Conservation (phyloP, 2,113 vertebrate species). For the Isichthys henryi region DNA sequence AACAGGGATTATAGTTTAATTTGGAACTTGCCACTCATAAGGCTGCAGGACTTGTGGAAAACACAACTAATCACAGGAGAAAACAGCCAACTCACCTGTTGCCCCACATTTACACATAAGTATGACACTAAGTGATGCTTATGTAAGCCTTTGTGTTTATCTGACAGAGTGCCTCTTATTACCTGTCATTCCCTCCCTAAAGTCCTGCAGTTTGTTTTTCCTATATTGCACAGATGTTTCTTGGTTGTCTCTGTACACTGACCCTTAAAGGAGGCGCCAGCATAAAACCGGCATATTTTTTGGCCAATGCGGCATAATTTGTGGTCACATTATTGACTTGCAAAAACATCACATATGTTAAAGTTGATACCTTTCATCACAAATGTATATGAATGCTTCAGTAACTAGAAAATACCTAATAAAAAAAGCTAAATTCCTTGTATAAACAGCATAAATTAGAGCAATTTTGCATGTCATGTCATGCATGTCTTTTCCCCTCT, state of each 20-base stretch:
- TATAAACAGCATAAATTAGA: slow-evolving; percentile 4
- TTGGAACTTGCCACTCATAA: background rate
- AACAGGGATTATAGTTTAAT: slow-evolving; percentile 13
- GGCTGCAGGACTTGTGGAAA: background rate
- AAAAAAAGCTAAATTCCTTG: background rate
- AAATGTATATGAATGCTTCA: background rate
- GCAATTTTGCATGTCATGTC: background rate
- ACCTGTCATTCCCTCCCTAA: background rate
- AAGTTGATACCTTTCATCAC: background rate
- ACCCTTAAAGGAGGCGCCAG: background rate
- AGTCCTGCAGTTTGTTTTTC: background rate
- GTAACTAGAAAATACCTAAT: background rate
- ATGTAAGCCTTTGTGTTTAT: background rate
- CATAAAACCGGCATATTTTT: background rate
- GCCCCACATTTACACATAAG: background rate
- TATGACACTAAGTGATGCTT: background rate
- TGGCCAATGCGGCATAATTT: background rate
- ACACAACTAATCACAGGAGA: background rate
- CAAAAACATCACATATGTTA: background rate
- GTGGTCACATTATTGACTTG: background rate
- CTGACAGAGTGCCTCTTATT: background rate
- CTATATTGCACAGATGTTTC: background rate
- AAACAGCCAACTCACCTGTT: background rate
- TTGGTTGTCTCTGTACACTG: background rate
- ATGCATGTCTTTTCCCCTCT: background rate